Percentiles rank a stretch among this genome's conserved stretches.
These are phyloP conservation scores for Cheilosia grossa DNA, from an alignment of 2,888 invertebrate genomes.

Conservation along the genomic window DNA sequence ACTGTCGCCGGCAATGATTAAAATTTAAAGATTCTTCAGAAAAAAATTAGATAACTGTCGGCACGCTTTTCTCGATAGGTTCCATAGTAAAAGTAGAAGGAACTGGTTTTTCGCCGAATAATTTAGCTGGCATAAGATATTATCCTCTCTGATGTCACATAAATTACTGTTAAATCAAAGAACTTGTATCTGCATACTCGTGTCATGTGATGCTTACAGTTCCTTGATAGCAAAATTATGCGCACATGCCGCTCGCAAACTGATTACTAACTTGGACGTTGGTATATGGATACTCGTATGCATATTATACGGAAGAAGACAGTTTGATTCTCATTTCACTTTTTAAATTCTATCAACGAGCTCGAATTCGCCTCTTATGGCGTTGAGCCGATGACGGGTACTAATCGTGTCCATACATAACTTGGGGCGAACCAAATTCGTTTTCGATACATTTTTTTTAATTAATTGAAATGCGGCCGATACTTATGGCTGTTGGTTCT, in stretches of 20 bases:
- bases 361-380: slow-evolving; percentile 24
- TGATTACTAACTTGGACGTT: slow-evolving; percentile 40
- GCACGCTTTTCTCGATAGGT: not conserved
- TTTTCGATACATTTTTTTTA: slow-evolving; percentile 27
- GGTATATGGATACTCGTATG: slow-evolving; percentile 5
- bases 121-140: too few relatives aligned
- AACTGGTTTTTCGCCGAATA: too few relatives aligned
- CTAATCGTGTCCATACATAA: slow-evolving; percentile 33
- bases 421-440: slow-evolving; percentile 28
- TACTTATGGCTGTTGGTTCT: slow-evolving; percentile 21
- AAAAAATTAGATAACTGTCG: not conserved
- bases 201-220: not conserved
- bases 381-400: slow-evolving; percentile 57
- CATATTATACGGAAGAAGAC: slow-evolving; percentile 63
- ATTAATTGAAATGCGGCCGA: slow-evolving; percentile 34
- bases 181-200: not conserved
- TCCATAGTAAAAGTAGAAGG: too few relatives aligned
- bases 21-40: not conserved
- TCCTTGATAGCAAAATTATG: not conserved
- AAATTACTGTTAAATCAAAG: too few relatives aligned
- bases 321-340: slow-evolving; percentile 24
- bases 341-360: slow-evolving; percentile 56
- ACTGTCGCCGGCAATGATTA: not conserved
- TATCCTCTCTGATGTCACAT: too few relatives aligned
- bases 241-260: not conserved